Percentiles rank a stretch among this genome's conserved stretches.
These are phyloP conservation scores for Lepidocolaptes lacrymiger DNA, from an alignment of 2,797 vertebrate genomes.

Conservation along the genomic window DNA sequence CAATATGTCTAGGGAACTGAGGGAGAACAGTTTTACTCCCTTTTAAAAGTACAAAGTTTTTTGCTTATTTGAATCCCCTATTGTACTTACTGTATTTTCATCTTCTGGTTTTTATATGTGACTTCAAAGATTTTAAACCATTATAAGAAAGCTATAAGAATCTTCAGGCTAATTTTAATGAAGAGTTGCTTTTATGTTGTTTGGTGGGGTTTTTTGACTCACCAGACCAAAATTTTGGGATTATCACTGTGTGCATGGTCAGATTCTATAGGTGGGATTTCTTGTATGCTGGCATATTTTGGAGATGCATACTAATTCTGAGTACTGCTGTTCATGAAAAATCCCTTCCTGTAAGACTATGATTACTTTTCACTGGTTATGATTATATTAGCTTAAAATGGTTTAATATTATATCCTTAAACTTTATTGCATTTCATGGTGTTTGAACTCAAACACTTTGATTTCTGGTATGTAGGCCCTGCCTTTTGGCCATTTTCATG, in stretches of 20 bases:
- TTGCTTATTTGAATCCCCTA: fast-evolving
- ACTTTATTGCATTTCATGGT: neutral
- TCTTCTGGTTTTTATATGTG: neutral
- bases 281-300: neutral
- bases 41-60: neutral
- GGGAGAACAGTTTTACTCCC: neutral
- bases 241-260: neutral
- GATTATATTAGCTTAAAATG: neutral
- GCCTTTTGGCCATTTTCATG: constrained; percentile 24
- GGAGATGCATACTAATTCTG: neutral
- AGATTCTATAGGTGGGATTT: neutral
- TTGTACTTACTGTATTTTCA: neutral
- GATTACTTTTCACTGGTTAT: neutral
- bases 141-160: neutral
- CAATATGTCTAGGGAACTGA: neutral
- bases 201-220: neutral
- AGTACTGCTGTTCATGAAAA: neutral
- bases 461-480: constrained; percentile 3
- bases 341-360: neutral
- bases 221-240: neutral
- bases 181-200: neutral
- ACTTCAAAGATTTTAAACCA: neutral
- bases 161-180: neutral
- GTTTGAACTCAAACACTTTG: neutral
- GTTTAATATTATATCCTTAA: neutral